Percentiles rank a stretch among this genome's conserved stretches.
phyloP scores from a whole-genome alignment of 2,113 vertebrate genomes.

The Melanerpes aurifrons region DNA sequence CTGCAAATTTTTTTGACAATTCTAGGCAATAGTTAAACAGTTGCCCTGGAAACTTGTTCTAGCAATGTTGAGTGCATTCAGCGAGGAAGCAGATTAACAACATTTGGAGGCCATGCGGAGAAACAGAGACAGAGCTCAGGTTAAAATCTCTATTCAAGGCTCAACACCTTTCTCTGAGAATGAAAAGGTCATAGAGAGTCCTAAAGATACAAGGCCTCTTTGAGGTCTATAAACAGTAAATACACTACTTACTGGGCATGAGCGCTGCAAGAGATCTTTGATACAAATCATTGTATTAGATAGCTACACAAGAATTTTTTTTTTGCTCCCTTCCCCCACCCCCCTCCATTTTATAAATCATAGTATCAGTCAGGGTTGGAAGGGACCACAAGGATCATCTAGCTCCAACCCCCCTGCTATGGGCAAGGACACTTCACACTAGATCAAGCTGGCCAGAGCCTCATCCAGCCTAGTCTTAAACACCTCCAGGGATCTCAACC shows the following conservation, averaged over 20 bases:
- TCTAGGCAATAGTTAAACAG: not conserved
- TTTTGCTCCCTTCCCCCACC: not conserved
- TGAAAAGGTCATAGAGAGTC: not conserved
- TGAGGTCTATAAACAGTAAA: not conserved
- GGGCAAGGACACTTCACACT: no score
- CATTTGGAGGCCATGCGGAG: not conserved
- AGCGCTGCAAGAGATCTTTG: not conserved
- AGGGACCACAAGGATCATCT: no score
- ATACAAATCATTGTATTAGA: not conserved
- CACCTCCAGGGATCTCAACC: no score
- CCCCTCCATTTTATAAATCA: not conserved
- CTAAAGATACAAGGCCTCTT: not conserved
- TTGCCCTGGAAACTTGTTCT: not conserved
- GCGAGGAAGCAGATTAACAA: not conserved
- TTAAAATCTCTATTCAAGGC: not conserved
- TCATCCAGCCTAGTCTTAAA: no score
- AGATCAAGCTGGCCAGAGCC: no score
- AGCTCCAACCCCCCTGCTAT: no score
- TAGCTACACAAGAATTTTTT: not conserved
- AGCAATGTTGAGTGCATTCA: not conserved
- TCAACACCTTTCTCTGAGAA: not conserved
- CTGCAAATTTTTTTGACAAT: not conserved
- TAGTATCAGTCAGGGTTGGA: no score
- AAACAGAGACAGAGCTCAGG: not conserved
- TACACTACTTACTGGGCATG: not conserved